phyloP scores from a whole-genome alignment of 35 echinoderm and acorn worm genomes.

The Heliocidaris tuberculata region DNA sequence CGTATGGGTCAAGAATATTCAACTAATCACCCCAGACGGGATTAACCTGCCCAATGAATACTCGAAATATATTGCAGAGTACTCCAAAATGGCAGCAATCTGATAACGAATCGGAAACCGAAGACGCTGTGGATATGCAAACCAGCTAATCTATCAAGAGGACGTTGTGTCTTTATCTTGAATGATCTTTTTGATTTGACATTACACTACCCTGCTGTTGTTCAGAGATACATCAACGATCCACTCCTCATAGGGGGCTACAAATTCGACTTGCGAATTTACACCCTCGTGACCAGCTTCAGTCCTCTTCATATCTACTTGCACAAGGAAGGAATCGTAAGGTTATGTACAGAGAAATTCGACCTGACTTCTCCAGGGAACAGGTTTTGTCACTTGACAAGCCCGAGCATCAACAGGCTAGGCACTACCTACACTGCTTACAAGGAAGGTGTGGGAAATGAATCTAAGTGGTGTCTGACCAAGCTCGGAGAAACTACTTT shows the following conservation, averaged over 20 bases:
- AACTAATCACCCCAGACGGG: constrained; percentile 84
- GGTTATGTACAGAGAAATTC: constrained; percentile 91
- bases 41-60: constrained; percentile 94
- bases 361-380: constrained; percentile 80
- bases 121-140: constrained; percentile 85
- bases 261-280: constrained; percentile 91
- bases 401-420: constrained; percentile 90
- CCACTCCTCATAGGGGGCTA: constrained; percentile 85
- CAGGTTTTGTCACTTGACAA: constrained; percentile 83
- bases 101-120: constrained; percentile 51
- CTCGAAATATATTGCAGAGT: constrained; percentile 92
- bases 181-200: constrained; percentile 77
- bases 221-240: constrained; percentile 76
- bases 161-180: constrained; percentile 86
- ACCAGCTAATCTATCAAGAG: constrained; percentile 79
- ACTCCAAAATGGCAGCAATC: constrained; percentile 67
- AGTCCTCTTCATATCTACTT: constrained; percentile 82
- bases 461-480: constrained; percentile 79
- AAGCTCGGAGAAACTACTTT: constrained; percentile 86
- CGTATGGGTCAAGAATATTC: constrained; percentile 74
- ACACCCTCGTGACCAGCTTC: constrained; percentile 76
- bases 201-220: constrained; percentile 78
- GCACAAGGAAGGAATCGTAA: constrained; percentile 83
- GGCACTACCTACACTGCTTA: constrained; percentile 65
- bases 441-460: constrained; percentile 86